Evolutionary conservation across 2,797 vertebrate species (phyloP).

Genomic region (Enteromius argenteus): DNA sequence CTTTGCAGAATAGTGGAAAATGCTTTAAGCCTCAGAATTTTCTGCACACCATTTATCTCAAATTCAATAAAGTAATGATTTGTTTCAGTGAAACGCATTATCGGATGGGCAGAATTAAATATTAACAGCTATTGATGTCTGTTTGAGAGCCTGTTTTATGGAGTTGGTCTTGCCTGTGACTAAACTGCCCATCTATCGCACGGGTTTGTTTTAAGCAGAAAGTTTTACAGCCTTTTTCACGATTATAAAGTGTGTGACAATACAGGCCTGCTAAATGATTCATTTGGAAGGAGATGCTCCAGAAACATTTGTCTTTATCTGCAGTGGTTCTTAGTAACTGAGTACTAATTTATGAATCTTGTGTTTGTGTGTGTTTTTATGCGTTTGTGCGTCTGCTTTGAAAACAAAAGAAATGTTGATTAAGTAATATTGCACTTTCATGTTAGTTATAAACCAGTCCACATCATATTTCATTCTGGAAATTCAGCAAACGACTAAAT

Average conservation of each 20-base stretch:
- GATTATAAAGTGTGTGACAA: slow-evolving; percentile 29
- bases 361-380: not conserved
- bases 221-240: slow-evolving; percentile 34
- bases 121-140: slow-evolving; percentile 77
- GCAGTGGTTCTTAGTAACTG: not conserved
- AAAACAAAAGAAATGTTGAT: slow-evolving; percentile 1
- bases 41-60: slow-evolving; percentile 73
- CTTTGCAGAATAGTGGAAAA: slow-evolving; percentile 56
- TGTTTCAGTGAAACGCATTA: slow-evolving; percentile 74
- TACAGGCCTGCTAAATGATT: slow-evolving; percentile 17
- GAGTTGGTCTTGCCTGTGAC: slow-evolving; percentile 69
- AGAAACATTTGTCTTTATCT: slow-evolving; percentile 26
- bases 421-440: slow-evolving; percentile 1
- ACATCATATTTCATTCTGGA: not conserved
- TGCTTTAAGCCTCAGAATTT: slow-evolving; percentile 65
- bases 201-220: slow-evolving; percentile 38
- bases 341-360: slow-evolving; percentile 3
- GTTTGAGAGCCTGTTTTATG: slow-evolving; percentile 72
- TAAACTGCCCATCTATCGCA: slow-evolving; percentile 20
- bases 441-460: not conserved
- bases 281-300: slow-evolving; percentile 7
- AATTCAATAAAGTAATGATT: slow-evolving; percentile 74
- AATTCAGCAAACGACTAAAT: not conserved
- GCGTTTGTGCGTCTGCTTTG: not conserved
- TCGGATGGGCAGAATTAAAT: slow-evolving; percentile 78